Conservation (phyloP, 30 jellyfish, hydroid and myxozoan genomes). For the Cassiopea xamachana region DNA sequence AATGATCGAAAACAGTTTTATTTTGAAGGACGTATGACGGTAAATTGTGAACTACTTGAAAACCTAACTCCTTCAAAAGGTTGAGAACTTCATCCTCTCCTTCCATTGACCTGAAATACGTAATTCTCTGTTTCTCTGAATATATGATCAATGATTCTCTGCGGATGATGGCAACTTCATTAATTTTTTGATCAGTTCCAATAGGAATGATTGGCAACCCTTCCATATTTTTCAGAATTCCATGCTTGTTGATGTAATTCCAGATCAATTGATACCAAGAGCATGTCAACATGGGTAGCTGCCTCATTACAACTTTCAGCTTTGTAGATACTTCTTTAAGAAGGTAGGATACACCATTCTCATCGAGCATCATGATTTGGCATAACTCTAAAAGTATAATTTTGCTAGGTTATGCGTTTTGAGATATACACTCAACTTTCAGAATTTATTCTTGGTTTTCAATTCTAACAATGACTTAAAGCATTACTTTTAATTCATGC, state of each 20-base stretch:
- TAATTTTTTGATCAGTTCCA: neutral
- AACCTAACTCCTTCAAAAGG: constrained; percentile 11
- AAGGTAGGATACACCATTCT: neutral
- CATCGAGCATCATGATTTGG: constrained; percentile 28
- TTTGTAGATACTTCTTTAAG: neutral
- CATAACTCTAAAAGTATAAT: constrained; percentile 8
- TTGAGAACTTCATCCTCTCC: neutral
- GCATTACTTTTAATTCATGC: too few species aligned
- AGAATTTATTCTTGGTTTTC: neutral
- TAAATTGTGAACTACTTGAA: neutral
- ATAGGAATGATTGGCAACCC: constrained; percentile 73
- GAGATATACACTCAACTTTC: neutral
- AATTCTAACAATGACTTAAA: too few species aligned
- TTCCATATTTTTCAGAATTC: constrained; percentile 14
- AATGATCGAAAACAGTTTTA: neutral
- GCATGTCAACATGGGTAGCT: neutral
- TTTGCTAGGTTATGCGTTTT: neutral
- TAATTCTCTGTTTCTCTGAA: neutral
- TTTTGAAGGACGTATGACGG: constrained; percentile 22
- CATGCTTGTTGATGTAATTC: constrained; percentile 20
- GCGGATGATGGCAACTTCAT: neutral
- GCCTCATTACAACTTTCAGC: neutral
- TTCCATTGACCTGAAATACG: neutral
- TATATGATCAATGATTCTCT: neutral
- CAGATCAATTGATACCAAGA: constrained; percentile 59